Evolutionary conservation across 2,113 vertebrate genomes (phyloP).

Genomic region (Cebus imitator): DNA sequence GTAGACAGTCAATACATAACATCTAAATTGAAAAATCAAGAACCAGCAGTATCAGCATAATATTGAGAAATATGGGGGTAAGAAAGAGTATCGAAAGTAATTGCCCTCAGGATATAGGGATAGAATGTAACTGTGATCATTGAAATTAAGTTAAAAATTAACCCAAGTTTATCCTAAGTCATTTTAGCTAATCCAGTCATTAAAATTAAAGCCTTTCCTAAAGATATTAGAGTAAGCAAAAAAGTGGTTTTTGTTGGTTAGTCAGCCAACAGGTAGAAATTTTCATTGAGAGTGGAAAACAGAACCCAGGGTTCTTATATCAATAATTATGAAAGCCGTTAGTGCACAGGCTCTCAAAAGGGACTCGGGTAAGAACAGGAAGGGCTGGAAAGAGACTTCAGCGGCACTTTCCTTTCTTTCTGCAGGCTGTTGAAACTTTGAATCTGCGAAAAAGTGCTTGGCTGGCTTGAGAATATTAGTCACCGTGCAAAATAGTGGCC

Average conservation of each 20-base stretch:
- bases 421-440: not conserved
- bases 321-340: not conserved
- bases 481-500: not conserved
- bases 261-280: not conserved
- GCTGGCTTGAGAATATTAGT: not conserved
- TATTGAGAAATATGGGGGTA: not conserved
- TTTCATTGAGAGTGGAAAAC: not conserved
- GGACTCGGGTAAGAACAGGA: not conserved
- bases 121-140: slow-evolving; percentile 20
- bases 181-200: not conserved
- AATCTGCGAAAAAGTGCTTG: not conserved
- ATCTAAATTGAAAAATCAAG: slow-evolving; percentile 30
- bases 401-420: not conserved
- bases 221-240: not conserved
- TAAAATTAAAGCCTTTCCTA: slow-evolving; percentile 41
- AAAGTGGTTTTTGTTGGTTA: not conserved
- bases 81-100: slow-evolving; percentile 26
- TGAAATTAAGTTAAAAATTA: slow-evolving; percentile 52
- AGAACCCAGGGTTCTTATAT: not conserved
- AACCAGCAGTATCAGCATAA: not conserved
- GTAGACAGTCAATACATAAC: not conserved
- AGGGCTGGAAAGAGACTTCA: not conserved
- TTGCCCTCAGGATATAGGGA: not conserved
- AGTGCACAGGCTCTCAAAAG: not conserved
- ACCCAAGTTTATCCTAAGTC: not conserved